Base-by-base conservation (phyloP, 1,140 invertebrate species). In the Neocloeon triangulifer region DNA sequence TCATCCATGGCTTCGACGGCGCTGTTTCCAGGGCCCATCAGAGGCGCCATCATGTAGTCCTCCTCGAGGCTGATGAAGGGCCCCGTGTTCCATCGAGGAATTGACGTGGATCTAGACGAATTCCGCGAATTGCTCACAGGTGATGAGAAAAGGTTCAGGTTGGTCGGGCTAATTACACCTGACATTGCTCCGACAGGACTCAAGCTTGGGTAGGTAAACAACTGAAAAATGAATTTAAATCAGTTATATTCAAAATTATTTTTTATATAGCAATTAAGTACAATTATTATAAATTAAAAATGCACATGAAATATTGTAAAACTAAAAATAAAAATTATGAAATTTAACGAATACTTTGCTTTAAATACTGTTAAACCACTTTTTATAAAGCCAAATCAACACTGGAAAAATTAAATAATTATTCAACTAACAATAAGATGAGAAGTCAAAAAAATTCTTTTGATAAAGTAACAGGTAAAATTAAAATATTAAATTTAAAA, bases 41-140 rank as follows among this genome's bases (percentile, higher is more conserved):
- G 62, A 43, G 78, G 72, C 25, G 75, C 70, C 68, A 89, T 80
- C 57, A 80, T 85, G 54, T 92, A 91, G 53, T 94, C 86, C 47
- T 92, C 86, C 46, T 92, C 86, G 34, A 89, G 52, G 22, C 72
- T 75, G 42, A 88, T 76, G 51, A 89, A 81, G 12, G 78, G 74
- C 17, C 69, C 64, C 5, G 63, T 61, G 42, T 77, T 88, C 86
- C 86, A 94, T 38, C 85, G 62, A 19, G 79, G 62, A 41, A 78
- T 62, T n/a, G n/a, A n/a, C 6, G 58, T 59, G 18, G 59, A 56
- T 22, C 59, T 46, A 39, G 72, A 57, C 43, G 69, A 66, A 34
- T 56, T 36, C 44, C 75, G 65, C 26, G 73, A 69, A 31, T 70
- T 73, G 45, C 66, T 69, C 25, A 71, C 66, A 19, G 73, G 72